These are phyloP conservation scores for Falco cherrug DNA, from an alignment of 2,797 vertebrate genomes.

Conservation along the genomic window DNA sequence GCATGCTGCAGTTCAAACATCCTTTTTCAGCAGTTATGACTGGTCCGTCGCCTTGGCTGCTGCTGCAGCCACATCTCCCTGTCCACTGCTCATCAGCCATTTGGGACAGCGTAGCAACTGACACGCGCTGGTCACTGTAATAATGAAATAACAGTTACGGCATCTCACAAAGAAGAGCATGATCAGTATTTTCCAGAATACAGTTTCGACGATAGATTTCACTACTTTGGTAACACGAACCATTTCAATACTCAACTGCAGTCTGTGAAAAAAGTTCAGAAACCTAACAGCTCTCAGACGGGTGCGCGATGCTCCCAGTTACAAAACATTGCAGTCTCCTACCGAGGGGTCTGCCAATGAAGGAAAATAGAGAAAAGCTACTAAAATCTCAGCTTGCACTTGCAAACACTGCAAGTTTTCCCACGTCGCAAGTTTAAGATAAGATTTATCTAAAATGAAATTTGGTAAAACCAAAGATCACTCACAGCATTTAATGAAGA, in stretches of 20 bases:
- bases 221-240: background rate
- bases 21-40: background rate
- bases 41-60: background rate
- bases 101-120: background rate
- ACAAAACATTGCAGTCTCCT: accelerated
- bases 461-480: background rate
- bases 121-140: background rate
- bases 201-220: background rate
- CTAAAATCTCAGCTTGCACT: background rate
- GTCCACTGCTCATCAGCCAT: background rate
- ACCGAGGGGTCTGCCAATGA: background rate
- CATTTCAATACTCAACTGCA: background rate
- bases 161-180: background rate
- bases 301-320: too few relatives aligned
- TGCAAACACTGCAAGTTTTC: background rate
- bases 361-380: background rate
- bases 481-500: background rate
- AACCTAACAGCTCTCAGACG: background rate
- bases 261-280: background rate
- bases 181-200: background rate
- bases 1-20: too few relatives aligned
- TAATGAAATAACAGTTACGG: accelerated
- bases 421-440: background rate
- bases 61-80: background rate
- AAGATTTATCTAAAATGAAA: background rate